These are phyloP conservation scores for Pandemis cinnamomeana DNA, from an alignment of 2,888 invertebrate genomes.

Conservation along the genomic window DNA sequence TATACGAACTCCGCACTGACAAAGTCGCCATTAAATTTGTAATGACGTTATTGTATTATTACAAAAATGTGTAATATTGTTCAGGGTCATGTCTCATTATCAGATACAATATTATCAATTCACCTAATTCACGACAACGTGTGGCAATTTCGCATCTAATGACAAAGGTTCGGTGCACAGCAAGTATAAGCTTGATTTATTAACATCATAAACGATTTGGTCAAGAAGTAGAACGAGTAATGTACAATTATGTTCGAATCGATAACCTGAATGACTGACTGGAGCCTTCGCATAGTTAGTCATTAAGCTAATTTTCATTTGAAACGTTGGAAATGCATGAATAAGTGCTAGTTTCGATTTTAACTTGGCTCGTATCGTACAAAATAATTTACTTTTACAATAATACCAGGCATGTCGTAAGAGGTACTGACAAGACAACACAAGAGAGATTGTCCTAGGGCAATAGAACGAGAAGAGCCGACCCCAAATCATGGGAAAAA, in stretches of 20 bases:
- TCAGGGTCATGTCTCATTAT: too few species aligned
- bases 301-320: constrained; percentile 24
- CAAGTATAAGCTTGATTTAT: background rate
- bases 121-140: background rate
- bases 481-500: too few species aligned
- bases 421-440: too few species aligned
- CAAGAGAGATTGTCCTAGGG: too few species aligned
- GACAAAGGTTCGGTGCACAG: background rate
- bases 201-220: constrained; percentile 12
- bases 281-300: background rate
- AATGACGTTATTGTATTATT: too few species aligned
- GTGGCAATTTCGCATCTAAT: background rate
- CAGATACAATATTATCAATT: background rate
- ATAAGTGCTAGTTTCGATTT: background rate
- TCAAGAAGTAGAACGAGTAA: constrained; percentile 22
- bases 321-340: background rate
- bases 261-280: constrained; percentile 13
- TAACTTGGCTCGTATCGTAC: background rate
- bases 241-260: constrained; percentile 30
- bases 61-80: too few species aligned
- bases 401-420: too few species aligned
- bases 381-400: background rate
- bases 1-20: too few species aligned
- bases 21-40: too few species aligned
- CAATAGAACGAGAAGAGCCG: too few species aligned